A percentile compares a stretch with the other conserved stretches of the same genome.
phyloP scores from a whole-genome alignment of 2,113 vertebrate genomes.

The Semicossyphus pulcher region DNA sequence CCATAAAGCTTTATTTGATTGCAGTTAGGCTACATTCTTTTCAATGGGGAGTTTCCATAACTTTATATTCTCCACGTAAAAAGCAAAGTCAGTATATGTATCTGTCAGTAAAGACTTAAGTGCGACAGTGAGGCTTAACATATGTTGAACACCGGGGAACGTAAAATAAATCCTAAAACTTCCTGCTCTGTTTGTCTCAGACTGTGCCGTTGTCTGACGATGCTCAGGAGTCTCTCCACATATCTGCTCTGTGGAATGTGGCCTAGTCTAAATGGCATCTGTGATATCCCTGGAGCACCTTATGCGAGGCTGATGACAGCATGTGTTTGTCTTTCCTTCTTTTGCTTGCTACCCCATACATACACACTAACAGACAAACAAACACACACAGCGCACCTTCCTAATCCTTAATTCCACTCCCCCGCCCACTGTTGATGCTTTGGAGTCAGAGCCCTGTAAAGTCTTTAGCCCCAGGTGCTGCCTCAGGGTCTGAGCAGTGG shows the following conservation, averaged over 20 bases:
- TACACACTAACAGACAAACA: not conserved
- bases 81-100: not conserved
- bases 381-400: conserved; percentile 14
- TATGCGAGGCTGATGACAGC: conserved; percentile 55
- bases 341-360: conserved; percentile 1
- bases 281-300: conserved; percentile 58
- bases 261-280: conserved; percentile 59
- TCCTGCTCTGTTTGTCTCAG: conserved; percentile 28
- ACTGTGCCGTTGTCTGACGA: conserved; percentile 27
- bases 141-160: conserved; percentile 8
- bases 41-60: not conserved
- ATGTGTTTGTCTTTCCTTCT: conserved; percentile 48
- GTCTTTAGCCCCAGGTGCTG: conserved; percentile 65
- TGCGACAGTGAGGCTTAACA: not conserved
- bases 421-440: conserved; percentile 38
- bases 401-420: conserved; percentile 45
- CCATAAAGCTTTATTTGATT: not conserved
- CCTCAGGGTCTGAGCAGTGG: conserved; percentile 63
- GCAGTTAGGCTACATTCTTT: not conserved
- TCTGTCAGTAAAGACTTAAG: conserved; percentile 10
- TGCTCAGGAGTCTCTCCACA: conserved; percentile 34
- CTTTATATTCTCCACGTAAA: not conserved
- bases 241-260: conserved; percentile 42
- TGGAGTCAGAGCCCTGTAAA: conserved; percentile 60
- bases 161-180: conserved; percentile 37